Percentiles rank a stretch among this genome's conserved stretches.
Evolutionary conservation across 2,797 vertebrate species (phyloP).

Genomic region (Pangasius macronema): DNA sequence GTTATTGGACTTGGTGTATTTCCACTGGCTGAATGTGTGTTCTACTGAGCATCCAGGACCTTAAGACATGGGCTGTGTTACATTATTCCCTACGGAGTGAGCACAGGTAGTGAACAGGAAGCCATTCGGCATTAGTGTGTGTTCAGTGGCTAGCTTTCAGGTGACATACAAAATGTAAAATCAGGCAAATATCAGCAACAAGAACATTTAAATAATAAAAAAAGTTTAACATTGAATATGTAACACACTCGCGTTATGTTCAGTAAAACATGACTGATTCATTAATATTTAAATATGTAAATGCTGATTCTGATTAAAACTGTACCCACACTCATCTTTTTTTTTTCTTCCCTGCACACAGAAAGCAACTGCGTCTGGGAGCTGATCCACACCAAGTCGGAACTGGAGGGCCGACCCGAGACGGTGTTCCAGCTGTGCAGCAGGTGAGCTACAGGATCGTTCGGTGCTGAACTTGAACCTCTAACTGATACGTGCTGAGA

Average conservation of each 20-base stretch:
- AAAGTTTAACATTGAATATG: not conserved
- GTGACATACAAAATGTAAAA: not conserved
- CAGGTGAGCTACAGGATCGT: slow-evolving; percentile 78
- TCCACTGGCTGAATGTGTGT: not conserved
- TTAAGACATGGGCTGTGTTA: not conserved
- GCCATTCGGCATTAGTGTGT: not conserved
- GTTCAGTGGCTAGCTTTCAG: not conserved
- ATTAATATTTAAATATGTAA: not conserved
- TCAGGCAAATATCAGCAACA: not conserved
- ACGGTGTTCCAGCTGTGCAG: slow-evolving; percentile 92
- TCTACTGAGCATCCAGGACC: not conserved
- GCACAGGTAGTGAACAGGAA: not conserved
- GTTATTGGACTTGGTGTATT: not conserved
- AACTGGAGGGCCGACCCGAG: slow-evolving; percentile 92
- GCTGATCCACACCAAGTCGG: slow-evolving; percentile 93
- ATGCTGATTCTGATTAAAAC: not conserved
- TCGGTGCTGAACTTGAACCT: not conserved
- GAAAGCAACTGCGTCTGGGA: slow-evolving; percentile 94
- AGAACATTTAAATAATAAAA: not conserved
- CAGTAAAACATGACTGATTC: not conserved
- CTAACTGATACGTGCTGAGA: not conserved
- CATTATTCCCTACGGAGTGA: not conserved
- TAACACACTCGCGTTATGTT: not conserved
- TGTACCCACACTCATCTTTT: not conserved
- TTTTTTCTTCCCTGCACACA: slow-evolving; percentile 51